Base-by-base conservation (phyloP, 2,797 vertebrate genomes). In the Malurus leucopterus region DNA sequence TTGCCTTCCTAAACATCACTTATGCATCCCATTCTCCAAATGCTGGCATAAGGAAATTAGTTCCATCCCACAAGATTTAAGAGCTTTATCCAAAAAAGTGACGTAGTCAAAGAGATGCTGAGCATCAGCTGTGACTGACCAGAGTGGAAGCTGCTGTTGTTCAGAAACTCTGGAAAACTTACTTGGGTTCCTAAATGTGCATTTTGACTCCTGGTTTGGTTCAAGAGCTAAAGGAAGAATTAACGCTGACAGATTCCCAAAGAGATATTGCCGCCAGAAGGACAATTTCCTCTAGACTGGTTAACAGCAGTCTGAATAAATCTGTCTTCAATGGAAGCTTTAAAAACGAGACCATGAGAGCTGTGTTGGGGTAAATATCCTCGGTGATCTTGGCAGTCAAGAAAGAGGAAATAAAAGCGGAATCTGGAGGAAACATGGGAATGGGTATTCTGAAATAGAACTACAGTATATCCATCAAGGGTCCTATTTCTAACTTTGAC, bases 191-290 rank as follows among this genome's bases (percentile, higher is more conserved):
- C 68, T 85, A 65, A 91, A 85, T 49, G 68, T 11, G 29, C 70
- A 86, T 94, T 92, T 94, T 91, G 58, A 83, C 29, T 92, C 54
- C 92, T 94, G 92, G 75, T 85, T 93, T 95, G 47, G 27, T 72
- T 94, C 91, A 90, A 84, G 29, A 80, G 75, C 65, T 89, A 74
- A 67, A 86, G 62, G 44, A 90, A 83, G 41, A 83, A 93, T 91
- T 95, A 86, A 80, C 47, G 1, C 32, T 92, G 89, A 89, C 93
- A 94, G 79, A 77, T 86, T 92, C 80, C 67, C 50, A 64, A 81
- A 78, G 36, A 93, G 82, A 81, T 89, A 89, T 34, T 83, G 80
- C 67, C 92, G 85, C 85, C 87, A 89, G 91, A 94, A 91, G 82
- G 74, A 71, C 86, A 86, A 86, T 86, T 94, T 94, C 94, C 93